Base-by-base conservation (phyloP, 2,888 invertebrate species). In the Caenorhabditis angaria region DNA sequence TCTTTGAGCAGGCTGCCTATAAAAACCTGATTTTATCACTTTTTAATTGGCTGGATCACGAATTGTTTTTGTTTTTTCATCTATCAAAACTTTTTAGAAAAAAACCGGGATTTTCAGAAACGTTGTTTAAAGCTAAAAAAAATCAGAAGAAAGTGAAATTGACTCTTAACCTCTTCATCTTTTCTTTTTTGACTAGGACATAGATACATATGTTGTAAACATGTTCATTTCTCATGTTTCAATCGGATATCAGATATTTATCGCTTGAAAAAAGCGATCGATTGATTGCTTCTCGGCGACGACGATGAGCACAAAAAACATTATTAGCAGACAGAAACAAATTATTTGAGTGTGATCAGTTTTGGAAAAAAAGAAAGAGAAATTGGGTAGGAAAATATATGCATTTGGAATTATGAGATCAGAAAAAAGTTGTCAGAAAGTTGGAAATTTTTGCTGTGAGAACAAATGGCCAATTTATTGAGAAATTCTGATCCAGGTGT, bases 21-120 rank as follows among this genome's bases (percentile, higher is more conserved):
- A 51, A 51, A 51, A 51, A 51, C 51, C n/a, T 12, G 41, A 41
- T 41, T 41, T 41, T 41, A 41, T 41, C 41, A 41, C 41, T 41
- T 41, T 41, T 41, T 41, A 41, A 41, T 18, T 41, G 18, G 5
- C 41, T 18, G 14, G 18, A 41, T 41, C 14, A 41, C 41, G 18
- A 12, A 14, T 41, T 41, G 6, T 14, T 41, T 6, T 41, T 41
- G 10, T 41, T 41, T 14, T 5, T 41, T 41, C 8, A 10, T 12
- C 14, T 41, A n/a, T n/a, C n/a, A n/a, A n/a, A n/a, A n/a, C n/a
- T n/a, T n/a, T n/a, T n/a, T n/a, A n/a, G n/a, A n/a, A n/a, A n/a
- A n/a, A n/a, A 35, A 35, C 6, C 14, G 35, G 14, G 35, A 14
- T 35, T 35, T 35, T 35, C 8, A 35, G 35, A 35, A 35, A 35